Percentiles rank a stretch among this genome's conserved stretches.
Conservation (phyloP, 1,140 invertebrate genomes). For the Orchestia grillus region DNA sequence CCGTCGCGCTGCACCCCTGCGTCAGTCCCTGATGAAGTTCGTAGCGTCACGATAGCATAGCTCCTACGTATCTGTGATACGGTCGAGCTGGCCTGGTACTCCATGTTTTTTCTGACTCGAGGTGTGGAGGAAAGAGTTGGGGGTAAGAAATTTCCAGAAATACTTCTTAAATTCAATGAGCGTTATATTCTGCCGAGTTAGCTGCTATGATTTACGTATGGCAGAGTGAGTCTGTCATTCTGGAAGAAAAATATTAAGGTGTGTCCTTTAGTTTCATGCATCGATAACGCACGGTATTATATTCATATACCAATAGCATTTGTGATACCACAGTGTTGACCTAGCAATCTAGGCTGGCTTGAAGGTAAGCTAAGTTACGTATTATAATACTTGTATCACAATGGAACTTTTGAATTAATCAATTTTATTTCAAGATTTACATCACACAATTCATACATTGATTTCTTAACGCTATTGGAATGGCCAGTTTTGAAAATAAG, state of each 20-base stretch:
- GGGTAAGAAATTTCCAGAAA: neutral
- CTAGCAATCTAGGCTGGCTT: neutral
- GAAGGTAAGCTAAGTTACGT: neutral
- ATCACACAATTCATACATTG: too few species aligned
- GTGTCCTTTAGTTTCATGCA: too few species aligned
- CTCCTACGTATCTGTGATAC: neutral
- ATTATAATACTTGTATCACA: neutral
- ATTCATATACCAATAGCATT: too few species aligned
- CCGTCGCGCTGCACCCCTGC: neutral
- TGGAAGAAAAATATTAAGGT: too few species aligned
- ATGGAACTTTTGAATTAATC: neutral
- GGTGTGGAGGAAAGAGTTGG: neutral
- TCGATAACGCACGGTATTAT: too few species aligned
- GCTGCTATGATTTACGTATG: too few species aligned
- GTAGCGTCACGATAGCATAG: neutral
- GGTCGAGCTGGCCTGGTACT: neutral
- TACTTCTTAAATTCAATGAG: neutral
- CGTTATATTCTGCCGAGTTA: neutral
- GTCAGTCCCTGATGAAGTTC: neutral
- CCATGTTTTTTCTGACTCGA: neutral
- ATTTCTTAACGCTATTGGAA: too few species aligned
- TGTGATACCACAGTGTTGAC: neutral
- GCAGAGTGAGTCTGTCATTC: too few species aligned
- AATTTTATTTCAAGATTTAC: too few species aligned
- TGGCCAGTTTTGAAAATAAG: too few species aligned